Conservation (phyloP, 1,140 invertebrate species). For the Drosophila ironensis region DNA sequence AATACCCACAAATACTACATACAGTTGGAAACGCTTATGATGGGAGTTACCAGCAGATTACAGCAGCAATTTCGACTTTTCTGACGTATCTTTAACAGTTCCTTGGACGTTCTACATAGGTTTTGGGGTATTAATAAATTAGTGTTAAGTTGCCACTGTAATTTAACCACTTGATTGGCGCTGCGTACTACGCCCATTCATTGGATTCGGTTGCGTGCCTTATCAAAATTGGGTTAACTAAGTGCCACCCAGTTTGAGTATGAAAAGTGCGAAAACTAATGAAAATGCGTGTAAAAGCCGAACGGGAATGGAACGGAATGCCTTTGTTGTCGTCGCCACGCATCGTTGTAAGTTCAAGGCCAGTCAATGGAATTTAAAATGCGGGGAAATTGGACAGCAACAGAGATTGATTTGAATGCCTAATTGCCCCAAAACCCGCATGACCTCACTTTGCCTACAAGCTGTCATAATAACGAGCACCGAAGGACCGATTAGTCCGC, state of each 20-base stretch:
- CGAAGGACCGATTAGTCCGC: neutral
- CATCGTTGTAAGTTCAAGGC: conserved; percentile 63
- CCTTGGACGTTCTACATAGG: too few relatives aligned
- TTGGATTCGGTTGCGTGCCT: conserved; percentile 56
- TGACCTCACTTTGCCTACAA: conserved; percentile 8
- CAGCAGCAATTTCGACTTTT: too few relatives aligned
- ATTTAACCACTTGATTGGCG: neutral
- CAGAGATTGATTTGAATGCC: too few relatives aligned
- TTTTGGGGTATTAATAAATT: too few relatives aligned
- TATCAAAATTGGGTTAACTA: conserved; percentile 70
- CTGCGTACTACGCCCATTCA: conserved; percentile 65
- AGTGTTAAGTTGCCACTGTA: too few relatives aligned
- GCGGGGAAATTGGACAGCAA: neutral
- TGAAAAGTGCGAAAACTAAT: conserved; percentile 56
- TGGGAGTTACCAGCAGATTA: too few relatives aligned
- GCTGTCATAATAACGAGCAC: neutral
- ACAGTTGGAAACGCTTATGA: too few relatives aligned
- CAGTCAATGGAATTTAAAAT: conserved; percentile 26
- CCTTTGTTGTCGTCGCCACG: conserved; percentile 13
- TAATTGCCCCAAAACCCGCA: too few relatives aligned
- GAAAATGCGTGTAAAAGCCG: conserved; percentile 61
- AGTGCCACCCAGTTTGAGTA: conserved; percentile 54
- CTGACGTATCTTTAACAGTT: too few relatives aligned
- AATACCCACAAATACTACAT: too few relatives aligned
- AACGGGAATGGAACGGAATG: conserved; percentile 13